These are phyloP conservation scores for Callimorpha dominula DNA, from an alignment of 2,888 invertebrate species.

Conservation along the genomic window DNA sequence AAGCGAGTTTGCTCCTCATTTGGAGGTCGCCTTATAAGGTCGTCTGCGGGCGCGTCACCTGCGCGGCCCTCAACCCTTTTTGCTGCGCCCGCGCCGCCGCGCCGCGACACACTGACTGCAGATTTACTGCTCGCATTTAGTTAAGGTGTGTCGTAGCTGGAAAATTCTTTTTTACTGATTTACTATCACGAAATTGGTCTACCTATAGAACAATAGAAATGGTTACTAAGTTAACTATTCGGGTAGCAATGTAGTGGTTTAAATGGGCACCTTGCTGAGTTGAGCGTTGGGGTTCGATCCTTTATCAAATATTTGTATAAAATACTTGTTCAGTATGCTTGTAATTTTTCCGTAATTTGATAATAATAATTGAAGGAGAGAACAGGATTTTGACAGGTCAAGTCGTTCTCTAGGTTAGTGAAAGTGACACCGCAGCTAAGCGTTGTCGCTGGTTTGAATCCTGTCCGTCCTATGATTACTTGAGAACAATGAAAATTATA, in stretches of 20 bases:
- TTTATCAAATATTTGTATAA: not conserved
- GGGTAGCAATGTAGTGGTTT: no score
- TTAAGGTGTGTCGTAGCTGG: constrained; percentile 17
- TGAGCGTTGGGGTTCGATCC: not conserved
- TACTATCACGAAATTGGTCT: not conserved
- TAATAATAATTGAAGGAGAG: no score
- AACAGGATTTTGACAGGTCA: no score
- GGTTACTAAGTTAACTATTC: not conserved
- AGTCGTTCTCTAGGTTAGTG: no score
- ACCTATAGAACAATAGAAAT: not conserved
- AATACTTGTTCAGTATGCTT: no score
- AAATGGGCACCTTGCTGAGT: no score
- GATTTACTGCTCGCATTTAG: constrained; percentile 45
- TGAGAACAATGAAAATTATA: no score
- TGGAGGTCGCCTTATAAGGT: constrained; percentile 46
- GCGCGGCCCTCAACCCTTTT: constrained; percentile 45
- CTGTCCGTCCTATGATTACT: no score
- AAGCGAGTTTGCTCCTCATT: constrained; percentile 36
- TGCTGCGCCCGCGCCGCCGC: constrained; percentile 34
- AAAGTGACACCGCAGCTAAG: not conserved
- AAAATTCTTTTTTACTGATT: not conserved
- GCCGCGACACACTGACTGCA: constrained; percentile 37
- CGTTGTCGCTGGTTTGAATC: not conserved
- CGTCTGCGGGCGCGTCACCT: constrained; percentile 47
- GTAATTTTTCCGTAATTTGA: no score